Percentiles rank a stretch among this genome's conserved stretches.
Evolutionary conservation across 2,113 vertebrate genomes (phyloP).

Genomic region (Ageneiosus marmoratus): DNA sequence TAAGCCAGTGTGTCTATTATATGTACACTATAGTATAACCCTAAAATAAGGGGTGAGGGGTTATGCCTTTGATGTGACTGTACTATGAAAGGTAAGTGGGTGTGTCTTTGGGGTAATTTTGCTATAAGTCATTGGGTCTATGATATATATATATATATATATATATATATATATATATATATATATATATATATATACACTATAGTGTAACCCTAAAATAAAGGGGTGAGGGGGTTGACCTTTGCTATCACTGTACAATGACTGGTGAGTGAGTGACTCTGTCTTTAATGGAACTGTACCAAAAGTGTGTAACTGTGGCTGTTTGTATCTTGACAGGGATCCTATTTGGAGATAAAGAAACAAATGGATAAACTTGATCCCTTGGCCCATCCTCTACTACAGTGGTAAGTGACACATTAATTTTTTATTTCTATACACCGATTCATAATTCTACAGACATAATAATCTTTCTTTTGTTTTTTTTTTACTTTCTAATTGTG

Average conservation of each 20-base stretch:
- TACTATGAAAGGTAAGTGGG: too few species aligned
- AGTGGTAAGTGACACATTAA: conserved; percentile 80
- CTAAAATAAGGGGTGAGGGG: too few species aligned
- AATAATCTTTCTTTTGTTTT: neutral
- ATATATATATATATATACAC: too few species aligned
- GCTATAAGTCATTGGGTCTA: neutral
- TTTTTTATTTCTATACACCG: neutral
- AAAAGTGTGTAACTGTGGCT: neutral
- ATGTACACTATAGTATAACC: too few species aligned
- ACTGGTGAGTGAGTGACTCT: neutral
- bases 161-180: too few species aligned
- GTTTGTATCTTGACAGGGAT: conserved; percentile 78
- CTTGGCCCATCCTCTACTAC: conserved; percentile 91
- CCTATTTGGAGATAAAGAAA: conserved; percentile 98
- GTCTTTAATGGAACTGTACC: neutral
- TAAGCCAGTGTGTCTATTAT: too few species aligned
- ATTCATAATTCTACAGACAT: neutral
- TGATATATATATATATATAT: too few species aligned
- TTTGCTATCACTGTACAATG: neutral
- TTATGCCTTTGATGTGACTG: too few species aligned
- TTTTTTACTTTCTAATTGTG: neutral
- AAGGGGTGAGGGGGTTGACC: neutral
- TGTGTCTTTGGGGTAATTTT: too few species aligned
- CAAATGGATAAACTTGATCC: conserved; percentile 99
- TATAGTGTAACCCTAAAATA: too few species aligned